Conservation (phyloP, 2,888 invertebrate species). For the Automeris io region DNA sequence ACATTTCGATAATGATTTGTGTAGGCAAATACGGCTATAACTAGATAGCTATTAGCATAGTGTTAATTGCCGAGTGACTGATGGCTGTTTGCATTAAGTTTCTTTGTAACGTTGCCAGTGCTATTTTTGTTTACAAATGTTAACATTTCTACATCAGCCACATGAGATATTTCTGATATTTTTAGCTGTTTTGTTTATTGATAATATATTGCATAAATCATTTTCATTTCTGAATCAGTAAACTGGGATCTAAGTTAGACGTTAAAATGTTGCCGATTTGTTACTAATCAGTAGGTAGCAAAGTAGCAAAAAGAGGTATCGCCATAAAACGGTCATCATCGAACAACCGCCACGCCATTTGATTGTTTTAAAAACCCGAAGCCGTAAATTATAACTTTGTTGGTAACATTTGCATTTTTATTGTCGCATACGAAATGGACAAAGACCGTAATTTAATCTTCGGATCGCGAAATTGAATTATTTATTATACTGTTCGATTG, state of each 20-base stretch:
- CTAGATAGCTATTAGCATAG: conserved; percentile 15
- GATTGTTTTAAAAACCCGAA: conserved; percentile 33
- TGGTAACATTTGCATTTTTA: conserved; percentile 70
- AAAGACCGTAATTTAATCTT: conserved; percentile 62
- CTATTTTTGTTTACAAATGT: not conserved
- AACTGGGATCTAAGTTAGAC: not conserved
- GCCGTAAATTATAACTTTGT: conserved; percentile 63
- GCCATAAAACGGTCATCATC: conserved; percentile 35
- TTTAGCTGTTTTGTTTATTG: not conserved
- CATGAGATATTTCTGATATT: not conserved
- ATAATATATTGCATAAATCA: not conserved
- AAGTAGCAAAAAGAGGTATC: conserved; percentile 31
- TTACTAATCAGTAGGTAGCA: conserved; percentile 5
- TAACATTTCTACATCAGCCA: not conserved
- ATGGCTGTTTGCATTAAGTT: not conserved
- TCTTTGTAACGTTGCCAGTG: not conserved
- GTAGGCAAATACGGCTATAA: conserved; percentile 22
- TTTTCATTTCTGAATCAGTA: not conserved
- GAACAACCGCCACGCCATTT: conserved; percentile 24
- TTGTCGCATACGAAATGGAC: conserved; percentile 62
- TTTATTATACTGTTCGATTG: conserved; percentile 57
- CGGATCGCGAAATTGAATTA: conserved; percentile 67
- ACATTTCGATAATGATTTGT: conserved; percentile 43
- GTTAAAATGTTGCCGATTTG: not conserved
- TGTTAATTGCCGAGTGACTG: conserved; percentile 22